A percentile compares a stretch with the other conserved stretches of the same genome.
Evolutionary conservation across 2,888 invertebrate species (phyloP).

Genomic region (Stenodera caucasica): DNA sequence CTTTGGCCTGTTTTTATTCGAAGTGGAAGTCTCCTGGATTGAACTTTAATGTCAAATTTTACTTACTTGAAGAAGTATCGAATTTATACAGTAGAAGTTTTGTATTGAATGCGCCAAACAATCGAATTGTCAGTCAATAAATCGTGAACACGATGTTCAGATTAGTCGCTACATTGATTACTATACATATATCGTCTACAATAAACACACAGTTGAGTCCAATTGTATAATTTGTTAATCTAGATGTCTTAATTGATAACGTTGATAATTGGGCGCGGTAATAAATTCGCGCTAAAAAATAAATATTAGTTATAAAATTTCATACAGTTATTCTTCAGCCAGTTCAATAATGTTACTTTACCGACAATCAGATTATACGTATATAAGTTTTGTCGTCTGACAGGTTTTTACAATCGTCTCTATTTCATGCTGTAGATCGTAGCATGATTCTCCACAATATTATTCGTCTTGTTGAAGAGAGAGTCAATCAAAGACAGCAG

Average conservation of each 20-base stretch:
- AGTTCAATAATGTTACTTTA: neutral
- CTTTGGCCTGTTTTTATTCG: too few relatives aligned
- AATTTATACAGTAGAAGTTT: too few relatives aligned
- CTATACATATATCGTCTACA: constrained; percentile 52
- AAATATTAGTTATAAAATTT: too few relatives aligned
- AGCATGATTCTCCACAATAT: neutral
- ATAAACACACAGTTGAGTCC: constrained; percentile 38
- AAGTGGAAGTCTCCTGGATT: too few relatives aligned
- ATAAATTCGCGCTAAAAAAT: too few relatives aligned
- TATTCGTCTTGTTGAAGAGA: neutral
- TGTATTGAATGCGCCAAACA: too few relatives aligned
- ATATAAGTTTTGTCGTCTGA: neutral
- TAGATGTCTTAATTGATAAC: too few relatives aligned
- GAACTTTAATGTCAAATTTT: too few relatives aligned
- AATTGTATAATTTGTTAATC: constrained; percentile 42
- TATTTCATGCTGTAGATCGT: neutral
- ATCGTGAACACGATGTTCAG: constrained; percentile 52
- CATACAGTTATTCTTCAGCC: neutral
- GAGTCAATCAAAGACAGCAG: constrained; percentile 9
- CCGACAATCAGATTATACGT: neutral
- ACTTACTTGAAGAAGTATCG: too few relatives aligned
- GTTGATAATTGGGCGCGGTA: too few relatives aligned
- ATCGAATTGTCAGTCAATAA: constrained; percentile 54
- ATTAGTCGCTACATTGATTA: constrained; percentile 55
- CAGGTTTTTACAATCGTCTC: neutral